Percentiles rank a stretch among this genome's conserved stretches.
These are phyloP conservation scores for Oryctolagus cuniculus DNA, from an alignment of 2,113 vertebrate genomes.

Conservation along the genomic window mOryCun1.1 NC_091436.1:131732501-131733000, in stretches of 20 bases:
- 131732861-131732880: not conserved
- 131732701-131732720: not conserved
- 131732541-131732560: not conserved
- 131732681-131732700: constrained; percentile 34
- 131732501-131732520: not conserved
- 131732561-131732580: not conserved
- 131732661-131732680: constrained; percentile 45
- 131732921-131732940: constrained; percentile 22
- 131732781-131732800: constrained; percentile 38
- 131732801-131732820: constrained; percentile 11
- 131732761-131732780: not conserved
- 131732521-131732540: not conserved
- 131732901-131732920: not conserved
- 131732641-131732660: constrained; percentile 23
- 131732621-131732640: not conserved
- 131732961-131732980: not conserved
- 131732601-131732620: not conserved
- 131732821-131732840: not conserved
- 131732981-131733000: constrained; percentile 33
- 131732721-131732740: not conserved
- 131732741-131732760: not conserved
- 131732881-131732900: constrained; percentile 36
- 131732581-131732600: constrained; percentile 1
- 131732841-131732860: not conserved
- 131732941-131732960: constrained; percentile 16